Base-by-base conservation (phyloP, 92 coral and sea anemone genomes). In the Phymanthus crucifer region DNA sequence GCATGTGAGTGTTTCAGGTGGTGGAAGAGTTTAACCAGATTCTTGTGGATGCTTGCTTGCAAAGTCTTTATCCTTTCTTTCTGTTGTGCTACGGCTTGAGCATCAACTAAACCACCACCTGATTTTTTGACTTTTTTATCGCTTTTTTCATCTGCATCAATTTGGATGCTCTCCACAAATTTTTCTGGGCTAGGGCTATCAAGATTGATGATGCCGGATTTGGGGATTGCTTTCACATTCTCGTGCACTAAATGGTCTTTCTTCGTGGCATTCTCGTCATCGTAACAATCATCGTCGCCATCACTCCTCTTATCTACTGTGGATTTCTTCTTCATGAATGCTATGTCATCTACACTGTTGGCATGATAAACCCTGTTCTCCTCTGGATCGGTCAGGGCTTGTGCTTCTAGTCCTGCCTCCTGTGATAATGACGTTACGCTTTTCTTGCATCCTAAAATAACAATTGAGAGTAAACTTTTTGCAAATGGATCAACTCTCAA, bases 41-140 rank as follows among this genome's bases (percentile, higher is more conserved):
- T 93, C 24, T 34, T 87, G 71, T 93, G 97, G 68, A 93, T 93
- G 66, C 94, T 93, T 40, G 78, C 74, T 72, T 93, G 97, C 57
- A 93, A 89, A 18, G 48, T 73, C 57, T 88, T 85, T 58, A 93
- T 93, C 58, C 82, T 87, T 6, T 3, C 77, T 61, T 93, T 93
- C 67, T 93, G 87, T 61, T 85, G 24, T 11, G n/a, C n/a, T n/a
- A 6, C 85, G 9, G 35, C 23, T 6, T 72, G 74, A 35, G 86
- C 32, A 13, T 57, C 61, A 7, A 35, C 3, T 21, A 21, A 40
- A 14, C 45, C 13, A 4, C 36, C 13, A 40, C 0, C 32, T 48
- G 79, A 73, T 58, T 82, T 82, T 23, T 72, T 82, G 21, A 69
- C 67, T 0, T 33, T 23, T 8, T 61, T 61, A 61, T n/a, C 38